Evolutionary conservation across 2,888 invertebrate genomes (phyloP).

Genomic region (Calliphora vomitoria): DNA sequence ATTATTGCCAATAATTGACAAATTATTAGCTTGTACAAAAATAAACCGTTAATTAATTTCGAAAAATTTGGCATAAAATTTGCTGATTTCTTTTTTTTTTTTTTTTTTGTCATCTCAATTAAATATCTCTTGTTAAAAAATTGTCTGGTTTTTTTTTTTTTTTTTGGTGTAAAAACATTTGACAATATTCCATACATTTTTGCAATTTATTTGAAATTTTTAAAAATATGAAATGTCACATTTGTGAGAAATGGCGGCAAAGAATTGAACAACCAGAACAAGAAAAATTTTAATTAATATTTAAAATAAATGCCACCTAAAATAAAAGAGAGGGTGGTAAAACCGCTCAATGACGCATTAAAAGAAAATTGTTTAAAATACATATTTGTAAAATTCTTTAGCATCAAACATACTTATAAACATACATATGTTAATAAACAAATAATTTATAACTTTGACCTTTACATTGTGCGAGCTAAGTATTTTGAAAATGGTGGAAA

Average conservation of each 20-base stretch:
- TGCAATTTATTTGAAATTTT: slow-evolving; percentile 54
- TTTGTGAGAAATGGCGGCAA: slow-evolving; percentile 26
- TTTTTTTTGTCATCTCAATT: background rate
- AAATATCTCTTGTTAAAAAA: slow-evolving; percentile 28
- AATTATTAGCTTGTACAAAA: slow-evolving; percentile 48
- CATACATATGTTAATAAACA: slow-evolving; percentile 15
- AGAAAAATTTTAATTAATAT: slow-evolving; percentile 39
- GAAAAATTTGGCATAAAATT: slow-evolving; percentile 1
- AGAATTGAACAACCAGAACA: slow-evolving; percentile 24
- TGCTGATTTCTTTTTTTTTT: background rate
- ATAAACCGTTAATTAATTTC: slow-evolving; percentile 54
- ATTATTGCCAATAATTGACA: slow-evolving; percentile 49
- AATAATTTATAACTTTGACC: slow-evolving; percentile 61
- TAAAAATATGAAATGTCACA: slow-evolving; percentile 32
- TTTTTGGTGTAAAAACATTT: slow-evolving; percentile 31
- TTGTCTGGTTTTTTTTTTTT: slow-evolving; percentile 36
- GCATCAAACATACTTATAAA: background rate
- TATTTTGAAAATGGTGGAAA: background rate
- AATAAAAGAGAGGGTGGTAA: slow-evolving; percentile 27
- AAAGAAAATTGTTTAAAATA: slow-evolving; percentile 2
- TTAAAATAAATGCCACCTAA: slow-evolving; percentile 40
- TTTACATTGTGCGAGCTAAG: slow-evolving; percentile 31
- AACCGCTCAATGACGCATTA: slow-evolving; percentile 55
- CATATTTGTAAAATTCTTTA: background rate
- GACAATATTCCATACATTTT: slow-evolving; percentile 65